A percentile compares a stretch with the other conserved stretches of the same genome.
These are phyloP conservation scores for Dicyrtomina minuta DNA, from an alignment of 2,888 invertebrate genomes.

Conservation along the genomic window DNA sequence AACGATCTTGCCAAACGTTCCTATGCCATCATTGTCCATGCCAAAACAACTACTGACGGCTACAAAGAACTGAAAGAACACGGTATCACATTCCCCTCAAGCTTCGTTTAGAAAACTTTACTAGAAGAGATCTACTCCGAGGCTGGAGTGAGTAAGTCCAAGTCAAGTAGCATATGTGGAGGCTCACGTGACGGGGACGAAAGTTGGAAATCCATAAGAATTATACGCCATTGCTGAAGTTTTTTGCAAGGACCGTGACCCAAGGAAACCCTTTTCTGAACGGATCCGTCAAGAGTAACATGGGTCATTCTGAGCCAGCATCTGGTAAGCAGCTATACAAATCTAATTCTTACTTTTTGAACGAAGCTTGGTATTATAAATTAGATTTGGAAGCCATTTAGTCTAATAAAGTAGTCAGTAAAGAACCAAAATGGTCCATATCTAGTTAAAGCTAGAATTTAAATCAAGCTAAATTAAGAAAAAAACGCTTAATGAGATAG, in stretches of 20 bases:
- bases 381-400: no score
- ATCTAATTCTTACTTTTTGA: no score
- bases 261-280: constrained; percentile 64
- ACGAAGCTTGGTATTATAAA: no score
- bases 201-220: constrained; percentile 96
- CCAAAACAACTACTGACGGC: constrained; percentile 91
- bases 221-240: constrained; percentile 89
- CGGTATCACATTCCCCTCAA: constrained; percentile 83
- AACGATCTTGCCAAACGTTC: constrained; percentile 68
- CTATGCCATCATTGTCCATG: constrained; percentile 83
- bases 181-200: constrained; percentile 93
- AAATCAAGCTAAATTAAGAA: no score
- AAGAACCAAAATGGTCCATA: no score
- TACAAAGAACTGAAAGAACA: constrained; percentile 83
- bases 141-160: constrained; percentile 76
- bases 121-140: constrained; percentile 79
- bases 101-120: constrained; percentile 72
- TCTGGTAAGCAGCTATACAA: no score
- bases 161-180: constrained; percentile 85
- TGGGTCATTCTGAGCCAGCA: no score
- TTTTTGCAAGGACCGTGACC: constrained; percentile 78
- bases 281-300: no score
- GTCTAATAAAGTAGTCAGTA: no score
- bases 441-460: no score
- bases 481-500: no score